These are phyloP conservation scores for Drosophila conformis DNA, from an alignment of 2,888 invertebrate genomes.

Conservation along the genomic window DNA sequence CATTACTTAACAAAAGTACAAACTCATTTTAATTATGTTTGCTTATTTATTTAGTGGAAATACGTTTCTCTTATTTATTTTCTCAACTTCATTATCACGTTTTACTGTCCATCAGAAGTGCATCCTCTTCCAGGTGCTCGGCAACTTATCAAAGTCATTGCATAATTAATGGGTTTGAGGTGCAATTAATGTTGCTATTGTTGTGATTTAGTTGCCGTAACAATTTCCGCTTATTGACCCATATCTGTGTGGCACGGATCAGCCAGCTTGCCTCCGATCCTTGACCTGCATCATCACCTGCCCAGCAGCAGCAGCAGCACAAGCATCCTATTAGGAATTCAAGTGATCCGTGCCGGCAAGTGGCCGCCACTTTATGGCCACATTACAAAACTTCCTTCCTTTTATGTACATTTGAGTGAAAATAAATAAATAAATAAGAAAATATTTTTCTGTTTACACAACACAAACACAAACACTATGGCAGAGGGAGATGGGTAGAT, in stretches of 20 bases:
- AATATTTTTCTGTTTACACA: slow-evolving; percentile 57
- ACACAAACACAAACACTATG: slow-evolving; percentile 24
- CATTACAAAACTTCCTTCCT: slow-evolving; percentile 51
- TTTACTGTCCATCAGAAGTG: slow-evolving; percentile 4
- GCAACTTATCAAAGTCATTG: not conserved
- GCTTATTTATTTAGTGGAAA: slow-evolving; percentile 1
- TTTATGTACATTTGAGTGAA: slow-evolving; percentile 31
- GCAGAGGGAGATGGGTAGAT: not conserved
- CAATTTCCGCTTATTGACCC: slow-evolving; percentile 49
- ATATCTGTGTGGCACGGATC: slow-evolving; percentile 38
- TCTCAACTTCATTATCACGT: not conserved
- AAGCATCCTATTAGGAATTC: slow-evolving; percentile 43
- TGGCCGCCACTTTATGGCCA: slow-evolving; percentile 49
- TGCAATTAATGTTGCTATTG: slow-evolving; percentile 23
- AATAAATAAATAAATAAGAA: slow-evolving; percentile 55
- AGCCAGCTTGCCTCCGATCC: slow-evolving; percentile 43
- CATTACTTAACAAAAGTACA: not conserved
- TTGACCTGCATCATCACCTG: slow-evolving; percentile 54
- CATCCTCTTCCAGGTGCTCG: slow-evolving; percentile 7
- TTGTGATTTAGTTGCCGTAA: slow-evolving; percentile 15
- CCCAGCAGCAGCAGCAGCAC: slow-evolving; percentile 22
- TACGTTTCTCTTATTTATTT: not conserved
- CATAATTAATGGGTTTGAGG: slow-evolving; percentile 8
- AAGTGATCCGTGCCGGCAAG: slow-evolving; percentile 29
- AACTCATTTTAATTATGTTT: not conserved